Conservation (phyloP, 2,888 invertebrate genomes). For the Elaeidobius kamerunicus region DNA sequence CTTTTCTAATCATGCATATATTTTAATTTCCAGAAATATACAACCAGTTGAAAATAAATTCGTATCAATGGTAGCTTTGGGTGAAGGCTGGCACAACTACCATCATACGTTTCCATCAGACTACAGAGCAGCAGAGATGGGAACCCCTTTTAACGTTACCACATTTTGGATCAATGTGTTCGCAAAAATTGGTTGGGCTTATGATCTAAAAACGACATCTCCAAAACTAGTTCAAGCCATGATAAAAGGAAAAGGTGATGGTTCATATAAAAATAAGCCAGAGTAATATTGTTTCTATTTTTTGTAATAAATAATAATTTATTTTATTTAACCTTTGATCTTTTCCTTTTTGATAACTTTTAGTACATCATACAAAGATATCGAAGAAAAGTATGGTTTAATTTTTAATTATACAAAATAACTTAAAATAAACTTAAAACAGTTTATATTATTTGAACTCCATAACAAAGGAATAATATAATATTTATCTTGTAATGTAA, state of each 20-base stretch:
- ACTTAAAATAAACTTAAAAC: too few species aligned
- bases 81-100: conserved; percentile 86
- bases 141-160: conserved; percentile 62
- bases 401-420: too few species aligned
- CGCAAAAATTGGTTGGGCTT: conserved; percentile 81
- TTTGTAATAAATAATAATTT: too few species aligned
- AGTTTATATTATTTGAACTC: too few species aligned
- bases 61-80: conserved; percentile 66
- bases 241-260: conserved; percentile 51
- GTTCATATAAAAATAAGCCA: too few species aligned
- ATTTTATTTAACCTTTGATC: too few species aligned
- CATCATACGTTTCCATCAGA: conserved; percentile 86
- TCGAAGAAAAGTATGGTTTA: too few species aligned
- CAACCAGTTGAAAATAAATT: conserved; percentile 69
- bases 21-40: conserved; percentile 55
- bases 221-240: conserved; percentile 64
- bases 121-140: conserved; percentile 80
- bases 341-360: too few species aligned
- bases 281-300: too few species aligned
- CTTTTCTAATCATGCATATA: too few species aligned
- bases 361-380: too few species aligned
- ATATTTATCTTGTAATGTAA: background rate
- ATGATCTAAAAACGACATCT: conserved; percentile 80
- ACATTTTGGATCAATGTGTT: conserved; percentile 77
- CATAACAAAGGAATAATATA: too few species aligned